Conservation (phyloP, 2,888 invertebrate species). For the Isotomurus palustris region DNA sequence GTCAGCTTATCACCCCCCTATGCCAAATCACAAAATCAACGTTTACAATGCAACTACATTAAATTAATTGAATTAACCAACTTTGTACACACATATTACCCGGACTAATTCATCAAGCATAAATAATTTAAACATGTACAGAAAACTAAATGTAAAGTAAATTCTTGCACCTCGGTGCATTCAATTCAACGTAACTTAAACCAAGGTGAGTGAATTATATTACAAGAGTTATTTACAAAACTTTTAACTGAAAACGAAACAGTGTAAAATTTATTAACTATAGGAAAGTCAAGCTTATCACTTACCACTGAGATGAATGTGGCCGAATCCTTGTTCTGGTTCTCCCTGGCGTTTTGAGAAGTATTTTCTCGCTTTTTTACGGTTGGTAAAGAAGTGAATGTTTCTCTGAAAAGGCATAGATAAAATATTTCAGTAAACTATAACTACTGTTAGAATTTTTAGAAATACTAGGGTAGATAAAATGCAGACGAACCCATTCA, state of each 20-base stretch:
- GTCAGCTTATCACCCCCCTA: slow-evolving; percentile 47
- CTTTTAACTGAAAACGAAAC: not conserved
- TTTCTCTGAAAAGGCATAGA: slow-evolving; percentile 24
- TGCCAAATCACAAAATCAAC: slow-evolving; percentile 26
- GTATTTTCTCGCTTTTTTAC: slow-evolving; percentile 44
- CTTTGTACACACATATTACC: not conserved
- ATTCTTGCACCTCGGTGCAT: not conserved
- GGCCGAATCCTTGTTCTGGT: slow-evolving; percentile 50
- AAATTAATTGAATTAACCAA: not conserved
- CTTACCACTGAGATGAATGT: slow-evolving; percentile 74
- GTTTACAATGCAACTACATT: slow-evolving; percentile 6
- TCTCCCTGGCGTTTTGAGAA: slow-evolving; percentile 39
- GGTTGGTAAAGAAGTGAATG: slow-evolving; percentile 31
- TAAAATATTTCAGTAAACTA: not conserved
- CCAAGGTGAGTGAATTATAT: slow-evolving; percentile 2
- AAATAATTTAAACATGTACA: not conserved
- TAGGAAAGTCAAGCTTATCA: slow-evolving; percentile 46
- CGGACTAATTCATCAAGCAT: not conserved
- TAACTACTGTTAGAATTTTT: not conserved
- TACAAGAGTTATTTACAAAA: not conserved
- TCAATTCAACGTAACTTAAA: not conserved
- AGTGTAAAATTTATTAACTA: too few relatives aligned
- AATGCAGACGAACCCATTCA: slow-evolving; percentile 29
- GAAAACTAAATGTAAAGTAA: not conserved
- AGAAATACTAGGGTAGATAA: too few relatives aligned